Conservation (phyloP, 2,888 invertebrate genomes). For the Parnassius apollo region DNA sequence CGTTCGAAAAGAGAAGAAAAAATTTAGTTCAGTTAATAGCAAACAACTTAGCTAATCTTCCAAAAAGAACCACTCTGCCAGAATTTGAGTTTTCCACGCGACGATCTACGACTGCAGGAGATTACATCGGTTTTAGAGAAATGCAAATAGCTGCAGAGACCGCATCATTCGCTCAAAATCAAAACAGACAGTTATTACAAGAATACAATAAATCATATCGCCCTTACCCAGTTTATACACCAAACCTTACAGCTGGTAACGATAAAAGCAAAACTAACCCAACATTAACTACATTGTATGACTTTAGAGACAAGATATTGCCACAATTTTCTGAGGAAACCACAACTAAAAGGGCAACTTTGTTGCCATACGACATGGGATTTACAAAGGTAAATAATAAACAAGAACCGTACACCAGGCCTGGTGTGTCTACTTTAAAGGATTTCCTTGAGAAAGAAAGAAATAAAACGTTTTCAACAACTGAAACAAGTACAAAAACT, state of each 20-base stretch:
- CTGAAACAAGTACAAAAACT: constrained; percentile 38
- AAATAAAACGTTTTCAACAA: constrained; percentile 57
- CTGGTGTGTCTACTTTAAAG: constrained; percentile 68
- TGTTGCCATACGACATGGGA: constrained; percentile 68
- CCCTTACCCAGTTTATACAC: constrained; percentile 70
- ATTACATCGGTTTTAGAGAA: constrained; percentile 77
- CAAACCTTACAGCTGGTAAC: constrained; percentile 52
- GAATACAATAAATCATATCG: constrained; percentile 66
- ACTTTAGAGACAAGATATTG: constrained; percentile 58
- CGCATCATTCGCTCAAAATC: constrained; percentile 85
- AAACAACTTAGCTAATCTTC: constrained; percentile 58
- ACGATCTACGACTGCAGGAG: constrained; percentile 61
- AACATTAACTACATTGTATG: constrained; percentile 70
- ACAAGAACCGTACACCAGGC: constrained; percentile 70
- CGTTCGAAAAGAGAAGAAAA: constrained; percentile 63
- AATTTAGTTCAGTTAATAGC: constrained; percentile 68
- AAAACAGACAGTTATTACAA: constrained; percentile 70
- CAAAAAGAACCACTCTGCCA: constrained; percentile 54
- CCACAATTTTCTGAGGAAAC: constrained; percentile 42
- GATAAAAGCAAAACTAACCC: constrained; percentile 56
- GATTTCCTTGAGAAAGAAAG: constrained; percentile 65
- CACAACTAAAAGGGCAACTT: constrained; percentile 65
- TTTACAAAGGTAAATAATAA: constrained; percentile 51
- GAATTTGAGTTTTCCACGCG: constrained; percentile 61
- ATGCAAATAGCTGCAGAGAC: constrained; percentile 88